phyloP scores from a whole-genome alignment of 2,888 invertebrate species.

The Meloe dianella region DNA sequence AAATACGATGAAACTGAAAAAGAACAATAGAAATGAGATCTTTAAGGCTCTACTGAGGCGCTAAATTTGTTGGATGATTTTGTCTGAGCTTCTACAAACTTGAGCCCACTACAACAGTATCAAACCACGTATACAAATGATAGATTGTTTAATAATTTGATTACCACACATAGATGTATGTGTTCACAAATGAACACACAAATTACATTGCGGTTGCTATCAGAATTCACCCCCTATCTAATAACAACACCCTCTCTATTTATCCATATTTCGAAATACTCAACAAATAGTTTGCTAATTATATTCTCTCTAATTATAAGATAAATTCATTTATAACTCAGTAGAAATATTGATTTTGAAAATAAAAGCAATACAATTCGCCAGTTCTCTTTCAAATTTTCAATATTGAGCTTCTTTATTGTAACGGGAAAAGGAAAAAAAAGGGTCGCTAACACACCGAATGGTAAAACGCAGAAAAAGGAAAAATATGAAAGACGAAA shows the following conservation, averaged over 20 bases:
- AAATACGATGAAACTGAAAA: no score
- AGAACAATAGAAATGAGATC: no score
- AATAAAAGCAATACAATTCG: neutral
- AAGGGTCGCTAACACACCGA: neutral
- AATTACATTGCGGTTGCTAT: constrained; percentile 7
- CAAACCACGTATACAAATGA: neutral
- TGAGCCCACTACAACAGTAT: neutral
- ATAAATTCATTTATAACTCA: neutral
- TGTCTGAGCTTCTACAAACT: no score
- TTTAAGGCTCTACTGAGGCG: no score
- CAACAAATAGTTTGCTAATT: no score
- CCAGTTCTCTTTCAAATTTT: no score
- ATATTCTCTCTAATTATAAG: neutral
- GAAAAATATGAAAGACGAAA: constrained; percentile 10
- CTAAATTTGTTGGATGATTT: no score
- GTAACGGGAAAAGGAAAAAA: neutral
- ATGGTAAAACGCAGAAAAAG: neutral
- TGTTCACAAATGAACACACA: neutral
- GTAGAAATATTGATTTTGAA: neutral
- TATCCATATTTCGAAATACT: neutral
- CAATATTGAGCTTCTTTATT: neutral
- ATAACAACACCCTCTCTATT: neutral
- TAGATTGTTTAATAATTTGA: neutral
- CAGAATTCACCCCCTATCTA: neutral
- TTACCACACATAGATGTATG: neutral